Percentiles rank a stretch among this genome's conserved stretches.
Conservation (phyloP, 2,888 invertebrate genomes). For the Deilephila elpenor region DNA sequence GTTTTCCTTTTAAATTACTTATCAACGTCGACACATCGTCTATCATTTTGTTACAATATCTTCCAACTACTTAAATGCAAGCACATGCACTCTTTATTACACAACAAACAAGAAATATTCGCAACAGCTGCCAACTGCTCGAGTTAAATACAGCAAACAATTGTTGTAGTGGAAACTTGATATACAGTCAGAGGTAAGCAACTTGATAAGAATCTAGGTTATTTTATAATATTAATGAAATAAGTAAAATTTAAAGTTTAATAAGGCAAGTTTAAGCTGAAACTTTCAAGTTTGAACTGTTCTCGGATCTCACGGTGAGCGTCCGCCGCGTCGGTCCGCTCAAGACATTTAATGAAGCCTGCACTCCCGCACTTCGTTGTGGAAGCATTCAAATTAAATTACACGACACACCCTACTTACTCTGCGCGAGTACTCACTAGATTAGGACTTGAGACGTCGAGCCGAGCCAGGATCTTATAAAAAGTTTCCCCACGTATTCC, state of each 20-base stretch:
- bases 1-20: background rate
- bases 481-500: constrained; percentile 23
- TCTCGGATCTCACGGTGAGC: constrained; percentile 5
- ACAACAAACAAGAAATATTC: background rate
- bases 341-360: constrained; percentile 43
- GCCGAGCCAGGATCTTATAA: constrained; percentile 7
- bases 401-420: constrained; percentile 46
- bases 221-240: constrained; percentile 22
- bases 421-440: constrained; percentile 49
- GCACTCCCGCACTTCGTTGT: constrained; percentile 44
- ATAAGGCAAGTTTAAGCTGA: constrained; percentile 21
- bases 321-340: constrained; percentile 34
- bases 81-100: background rate
- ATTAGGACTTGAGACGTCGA: constrained; percentile 41
- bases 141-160: background rate
- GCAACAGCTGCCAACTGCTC: background rate
- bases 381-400: constrained; percentile 57
- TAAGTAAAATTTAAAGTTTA: constrained; percentile 29
- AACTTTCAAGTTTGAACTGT: constrained; percentile 32
- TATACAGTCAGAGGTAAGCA: background rate
- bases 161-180: background rate
- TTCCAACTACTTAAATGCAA: background rate
- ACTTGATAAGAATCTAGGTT: background rate
- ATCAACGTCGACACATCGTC: background rate
- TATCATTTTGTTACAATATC: background rate